A percentile compares a stretch with the other conserved stretches of the same genome.
Conservation (phyloP, 2,113 vertebrate species). For the Boulengeromyrus knoepffleri region DNA sequence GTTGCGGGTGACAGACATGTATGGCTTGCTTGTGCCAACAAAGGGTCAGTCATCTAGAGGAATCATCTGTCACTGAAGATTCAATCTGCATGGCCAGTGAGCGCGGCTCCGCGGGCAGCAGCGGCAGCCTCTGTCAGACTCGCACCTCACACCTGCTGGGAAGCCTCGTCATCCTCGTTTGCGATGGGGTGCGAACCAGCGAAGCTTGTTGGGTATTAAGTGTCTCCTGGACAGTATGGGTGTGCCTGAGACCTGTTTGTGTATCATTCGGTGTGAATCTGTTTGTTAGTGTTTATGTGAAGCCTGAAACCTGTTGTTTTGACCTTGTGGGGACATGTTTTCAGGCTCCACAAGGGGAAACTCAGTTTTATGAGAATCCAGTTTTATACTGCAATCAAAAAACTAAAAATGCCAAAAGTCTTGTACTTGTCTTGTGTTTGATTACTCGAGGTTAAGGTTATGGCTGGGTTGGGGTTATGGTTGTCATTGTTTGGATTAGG, state of each 20-base stretch:
- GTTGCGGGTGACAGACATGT: not conserved
- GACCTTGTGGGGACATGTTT: not conserved
- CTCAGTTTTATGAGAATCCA: not conserved
- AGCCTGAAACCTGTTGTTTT: not conserved
- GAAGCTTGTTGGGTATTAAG: not conserved
- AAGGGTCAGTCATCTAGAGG: not conserved
- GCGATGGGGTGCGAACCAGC: not conserved
- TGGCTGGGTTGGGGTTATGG: not conserved
- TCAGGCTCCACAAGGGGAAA: not conserved
- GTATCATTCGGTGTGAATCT: not conserved
- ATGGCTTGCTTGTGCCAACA: not conserved
- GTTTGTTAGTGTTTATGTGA: not conserved
- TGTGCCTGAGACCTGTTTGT: not conserved
- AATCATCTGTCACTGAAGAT: not conserved
- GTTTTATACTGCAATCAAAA: not conserved
- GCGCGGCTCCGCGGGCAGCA: not conserved
- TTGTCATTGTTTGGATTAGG: not conserved
- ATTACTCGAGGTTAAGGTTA: not conserved
- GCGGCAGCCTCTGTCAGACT: not conserved
- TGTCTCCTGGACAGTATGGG: not conserved
- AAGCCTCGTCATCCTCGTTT: not conserved
- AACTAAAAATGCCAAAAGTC: not conserved
- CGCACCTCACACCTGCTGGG: not conserved
- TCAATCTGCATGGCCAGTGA: not conserved
- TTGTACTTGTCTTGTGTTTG: not conserved